These are phyloP conservation scores for Polypterus bichir DNA, from an alignment of 2,113 vertebrate species.

Conservation along the genomic window DNA sequence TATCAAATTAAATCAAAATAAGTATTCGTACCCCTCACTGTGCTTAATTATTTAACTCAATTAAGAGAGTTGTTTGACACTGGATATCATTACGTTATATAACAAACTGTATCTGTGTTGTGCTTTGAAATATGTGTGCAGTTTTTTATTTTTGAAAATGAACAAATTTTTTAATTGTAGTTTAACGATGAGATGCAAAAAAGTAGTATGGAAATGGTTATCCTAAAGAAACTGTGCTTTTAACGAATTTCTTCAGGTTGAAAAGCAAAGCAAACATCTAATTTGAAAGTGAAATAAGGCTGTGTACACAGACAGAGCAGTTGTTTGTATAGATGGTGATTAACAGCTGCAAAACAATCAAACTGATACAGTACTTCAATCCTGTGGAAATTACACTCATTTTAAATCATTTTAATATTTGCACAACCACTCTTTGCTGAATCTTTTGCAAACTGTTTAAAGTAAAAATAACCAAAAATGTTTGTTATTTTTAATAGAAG, in stretches of 20 bases:
- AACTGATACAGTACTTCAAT: constrained; percentile 45
- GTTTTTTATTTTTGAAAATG: too few relatives aligned
- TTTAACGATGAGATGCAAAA: too few relatives aligned
- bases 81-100: too few relatives aligned
- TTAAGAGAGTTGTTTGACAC: too few relatives aligned
- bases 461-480: background rate
- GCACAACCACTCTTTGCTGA: constrained; percentile 14
- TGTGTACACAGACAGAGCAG: constrained; percentile 53
- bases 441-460: background rate
- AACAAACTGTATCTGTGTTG: too few relatives aligned
- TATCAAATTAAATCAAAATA: too few relatives aligned
- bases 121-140: too few relatives aligned
- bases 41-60: too few relatives aligned
- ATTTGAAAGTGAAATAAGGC: constrained; percentile 64
- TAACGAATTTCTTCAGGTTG: constrained; percentile 50
- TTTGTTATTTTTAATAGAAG: background rate
- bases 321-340: constrained; percentile 59
- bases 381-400: constrained; percentile 43
- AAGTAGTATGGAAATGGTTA: background rate
- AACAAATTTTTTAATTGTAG: too few relatives aligned
- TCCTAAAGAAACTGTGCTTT: constrained; percentile 29
- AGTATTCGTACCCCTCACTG: too few relatives aligned
- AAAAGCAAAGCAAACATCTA: constrained; percentile 40
- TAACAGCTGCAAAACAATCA: constrained; percentile 52
- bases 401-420: constrained; percentile 35